A percentile compares a stretch with the other conserved stretches of the same genome.
These are phyloP conservation scores for Anas platyrhynchos DNA, from an alignment of 2,113 vertebrate genomes.

Conservation along the genomic window DNA sequence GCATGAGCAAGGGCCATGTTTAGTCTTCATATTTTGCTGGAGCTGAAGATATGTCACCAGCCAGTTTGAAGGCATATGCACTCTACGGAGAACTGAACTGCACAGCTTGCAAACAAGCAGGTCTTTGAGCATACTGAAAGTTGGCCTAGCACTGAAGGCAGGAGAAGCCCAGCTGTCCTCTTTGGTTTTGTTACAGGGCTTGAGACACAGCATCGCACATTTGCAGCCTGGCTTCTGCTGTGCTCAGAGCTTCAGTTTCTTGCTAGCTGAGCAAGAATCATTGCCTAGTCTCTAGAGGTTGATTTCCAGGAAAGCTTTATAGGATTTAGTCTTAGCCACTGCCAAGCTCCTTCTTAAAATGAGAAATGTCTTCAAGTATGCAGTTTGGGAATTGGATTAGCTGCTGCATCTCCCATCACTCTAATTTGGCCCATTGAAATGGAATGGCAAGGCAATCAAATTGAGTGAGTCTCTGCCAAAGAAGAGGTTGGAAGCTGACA, in stretches of 20 bases:
- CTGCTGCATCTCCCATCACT: not conserved
- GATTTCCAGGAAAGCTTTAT: not conserved
- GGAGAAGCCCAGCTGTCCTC: not conserved
- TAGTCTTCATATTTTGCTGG: not conserved
- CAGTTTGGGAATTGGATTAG: not conserved
- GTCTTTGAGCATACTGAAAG: not conserved
- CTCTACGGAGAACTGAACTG: not conserved
- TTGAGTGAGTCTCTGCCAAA: not conserved
- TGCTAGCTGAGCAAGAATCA: not conserved
- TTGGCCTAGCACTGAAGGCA: not conserved
- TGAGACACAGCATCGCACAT: too few species aligned
- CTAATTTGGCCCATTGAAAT: not conserved
- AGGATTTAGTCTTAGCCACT: not conserved
- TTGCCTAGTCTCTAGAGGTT: not conserved
- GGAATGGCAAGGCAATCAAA: fast-evolving
- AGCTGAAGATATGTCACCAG: not conserved
- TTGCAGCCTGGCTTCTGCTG: not conserved
- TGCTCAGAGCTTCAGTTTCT: not conserved
- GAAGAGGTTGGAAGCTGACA: not conserved
- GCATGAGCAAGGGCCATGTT: not conserved
- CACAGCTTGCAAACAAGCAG: not conserved
- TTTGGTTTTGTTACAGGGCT: not conserved
- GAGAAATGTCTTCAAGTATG: not conserved
- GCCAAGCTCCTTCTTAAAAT: not conserved
- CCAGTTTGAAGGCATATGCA: fast-evolving